phyloP scores from a whole-genome alignment of 2,113 vertebrate genomes.

The Naja naja region DNA sequence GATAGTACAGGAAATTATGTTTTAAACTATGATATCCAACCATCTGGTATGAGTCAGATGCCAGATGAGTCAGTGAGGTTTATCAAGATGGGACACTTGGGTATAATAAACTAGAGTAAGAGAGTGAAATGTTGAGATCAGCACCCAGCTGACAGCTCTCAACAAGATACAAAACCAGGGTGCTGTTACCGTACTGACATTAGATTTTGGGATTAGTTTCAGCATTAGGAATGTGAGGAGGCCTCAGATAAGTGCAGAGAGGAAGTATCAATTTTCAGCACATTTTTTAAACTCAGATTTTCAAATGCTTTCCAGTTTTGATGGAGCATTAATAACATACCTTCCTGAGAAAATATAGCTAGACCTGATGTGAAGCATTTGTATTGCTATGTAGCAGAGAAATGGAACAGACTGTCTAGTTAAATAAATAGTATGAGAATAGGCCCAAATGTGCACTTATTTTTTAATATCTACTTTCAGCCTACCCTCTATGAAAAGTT shows the following conservation, averaged over 20 bases:
- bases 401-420: neutral
- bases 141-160: neutral
- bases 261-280: neutral
- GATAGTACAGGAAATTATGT: slow-evolving; percentile 23
- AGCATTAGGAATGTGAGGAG: neutral
- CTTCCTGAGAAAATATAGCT: neutral
- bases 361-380: neutral
- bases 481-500: neutral
- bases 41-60: slow-evolving; percentile 18
- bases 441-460: neutral
- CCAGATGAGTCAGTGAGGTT: neutral
- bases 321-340: neutral
- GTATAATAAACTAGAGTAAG: neutral
- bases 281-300: neutral
- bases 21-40: neutral
- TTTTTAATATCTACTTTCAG: neutral
- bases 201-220: neutral
- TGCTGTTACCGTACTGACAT: neutral
- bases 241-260: neutral
- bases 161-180: neutral
- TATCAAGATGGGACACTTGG: neutral
- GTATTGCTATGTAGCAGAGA: neutral
- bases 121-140: neutral
- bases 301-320: neutral
- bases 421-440: neutral